Conservation (phyloP, 2,888 invertebrate species). For the Drosophila robusta region DNA sequence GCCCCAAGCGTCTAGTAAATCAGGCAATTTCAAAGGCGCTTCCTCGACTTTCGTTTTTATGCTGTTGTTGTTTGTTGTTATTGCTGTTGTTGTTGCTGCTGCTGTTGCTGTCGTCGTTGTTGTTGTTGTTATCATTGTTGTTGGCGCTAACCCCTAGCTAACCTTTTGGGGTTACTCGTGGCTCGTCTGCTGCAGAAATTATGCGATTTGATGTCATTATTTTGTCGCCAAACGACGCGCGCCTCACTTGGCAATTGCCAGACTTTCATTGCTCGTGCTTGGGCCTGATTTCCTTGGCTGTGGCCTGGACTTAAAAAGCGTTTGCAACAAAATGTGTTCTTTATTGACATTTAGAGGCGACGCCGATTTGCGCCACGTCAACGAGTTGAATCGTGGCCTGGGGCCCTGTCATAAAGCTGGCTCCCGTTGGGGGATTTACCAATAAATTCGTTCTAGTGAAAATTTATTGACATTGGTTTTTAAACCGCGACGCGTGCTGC, state of each 20-base stretch:
- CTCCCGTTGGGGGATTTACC: slow-evolving; percentile 58
- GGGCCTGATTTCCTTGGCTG: slow-evolving; percentile 27
- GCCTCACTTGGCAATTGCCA: slow-evolving; percentile 71
- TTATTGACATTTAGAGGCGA: slow-evolving; percentile 75
- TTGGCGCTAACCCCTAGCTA: slow-evolving; percentile 36
- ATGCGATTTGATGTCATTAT: slow-evolving; percentile 83
- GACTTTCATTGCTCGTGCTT: slow-evolving; percentile 7
- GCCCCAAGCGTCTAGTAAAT: slow-evolving; percentile 74
- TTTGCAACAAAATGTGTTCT: slow-evolving; percentile 65
- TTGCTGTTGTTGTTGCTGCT: slow-evolving; percentile 1
- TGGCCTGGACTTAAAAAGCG: slow-evolving; percentile 32
- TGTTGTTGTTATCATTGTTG: slow-evolving; percentile 8
- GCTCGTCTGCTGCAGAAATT: slow-evolving; percentile 71
- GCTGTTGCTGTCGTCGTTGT: slow-evolving; percentile 14
- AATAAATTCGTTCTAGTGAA: slow-evolving; percentile 81
- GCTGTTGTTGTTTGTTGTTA: slow-evolving; percentile 23
- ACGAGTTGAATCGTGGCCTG: slow-evolving; percentile 59
- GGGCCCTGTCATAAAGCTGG: slow-evolving; percentile 69
- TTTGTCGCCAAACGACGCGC: slow-evolving; percentile 78
- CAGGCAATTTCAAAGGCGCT: slow-evolving; percentile 73
- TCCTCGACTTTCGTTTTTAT: slow-evolving; percentile 55
- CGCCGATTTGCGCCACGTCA: slow-evolving; percentile 69
- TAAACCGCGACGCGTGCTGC: slow-evolving; percentile 79
- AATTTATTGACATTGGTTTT: slow-evolving; percentile 79
- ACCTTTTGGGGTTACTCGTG: slow-evolving; percentile 41